These are phyloP conservation scores for Sinonovacula constricta DNA, from an alignment of 1,140 invertebrate genomes.

Conservation along the genomic window DNA sequence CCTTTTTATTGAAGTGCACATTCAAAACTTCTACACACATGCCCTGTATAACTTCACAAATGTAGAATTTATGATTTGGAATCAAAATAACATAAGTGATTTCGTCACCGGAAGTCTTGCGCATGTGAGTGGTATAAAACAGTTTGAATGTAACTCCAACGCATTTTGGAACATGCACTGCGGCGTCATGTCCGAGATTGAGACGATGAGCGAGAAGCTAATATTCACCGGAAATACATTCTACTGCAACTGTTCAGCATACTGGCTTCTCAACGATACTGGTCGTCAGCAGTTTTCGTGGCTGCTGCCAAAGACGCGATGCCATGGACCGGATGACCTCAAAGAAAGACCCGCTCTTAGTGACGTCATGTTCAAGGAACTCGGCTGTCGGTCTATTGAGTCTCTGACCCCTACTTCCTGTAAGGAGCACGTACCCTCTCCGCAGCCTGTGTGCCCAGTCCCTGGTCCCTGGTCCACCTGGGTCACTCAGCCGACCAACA, in stretches of 20 bases:
- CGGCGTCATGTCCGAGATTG: not conserved
- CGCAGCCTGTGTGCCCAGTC: not conserved
- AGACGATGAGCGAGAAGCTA: not conserved
- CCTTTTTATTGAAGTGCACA: not conserved
- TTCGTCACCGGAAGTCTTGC: not conserved
- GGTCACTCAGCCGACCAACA: not conserved
- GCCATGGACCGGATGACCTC: not conserved
- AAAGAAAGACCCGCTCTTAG: not conserved
- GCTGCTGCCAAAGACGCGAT: not conserved
- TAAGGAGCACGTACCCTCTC: not conserved
- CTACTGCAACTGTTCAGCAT: slow-evolving; percentile 8
- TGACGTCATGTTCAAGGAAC: not conserved
- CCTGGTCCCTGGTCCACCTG: not conserved
- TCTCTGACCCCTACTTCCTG: not conserved
- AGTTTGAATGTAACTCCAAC: not conserved
- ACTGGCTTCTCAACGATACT: not conserved
- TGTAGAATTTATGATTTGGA: not conserved
- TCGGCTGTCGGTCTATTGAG: not conserved
- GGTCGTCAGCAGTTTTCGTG: not conserved
- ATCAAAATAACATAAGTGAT: not conserved
- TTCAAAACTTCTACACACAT: not conserved
- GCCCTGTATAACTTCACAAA: not conserved
- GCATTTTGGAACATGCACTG: slow-evolving; percentile 17
- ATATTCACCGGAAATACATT: slow-evolving; percentile 6
- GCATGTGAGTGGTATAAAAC: not conserved